Percentiles rank a stretch among this genome's conserved stretches.
Evolutionary conservation across 2,113 vertebrate genomes (phyloP).

Genomic region (Tursiops truncatus): DNA sequence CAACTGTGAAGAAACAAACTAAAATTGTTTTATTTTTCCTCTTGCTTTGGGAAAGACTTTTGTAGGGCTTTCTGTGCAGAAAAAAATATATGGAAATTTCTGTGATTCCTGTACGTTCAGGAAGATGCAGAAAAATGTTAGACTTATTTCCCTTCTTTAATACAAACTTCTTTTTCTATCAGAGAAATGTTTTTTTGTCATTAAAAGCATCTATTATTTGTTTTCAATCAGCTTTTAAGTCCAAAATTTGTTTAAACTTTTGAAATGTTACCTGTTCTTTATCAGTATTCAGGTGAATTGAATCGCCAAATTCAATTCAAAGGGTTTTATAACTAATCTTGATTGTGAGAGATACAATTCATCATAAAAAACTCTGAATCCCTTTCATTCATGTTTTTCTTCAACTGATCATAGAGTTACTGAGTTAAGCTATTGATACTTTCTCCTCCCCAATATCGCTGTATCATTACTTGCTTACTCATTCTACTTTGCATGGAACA

Average conservation of each 20-base stretch:
- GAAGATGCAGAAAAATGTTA: not conserved
- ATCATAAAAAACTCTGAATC: not conserved
- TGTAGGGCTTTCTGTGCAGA: not conserved
- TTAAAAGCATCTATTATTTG: not conserved
- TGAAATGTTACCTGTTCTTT: not conserved
- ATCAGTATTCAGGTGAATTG: not conserved
- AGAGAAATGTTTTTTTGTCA: not conserved
- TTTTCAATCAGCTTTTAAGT: not conserved
- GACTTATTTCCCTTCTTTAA: not conserved
- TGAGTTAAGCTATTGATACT: not conserved
- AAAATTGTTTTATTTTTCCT: not conserved
- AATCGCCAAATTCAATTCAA: not conserved
- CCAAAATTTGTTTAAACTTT: not conserved
- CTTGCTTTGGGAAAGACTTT: not conserved
- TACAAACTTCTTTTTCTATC: not conserved
- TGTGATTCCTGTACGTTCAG: not conserved
- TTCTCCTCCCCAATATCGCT: not conserved
- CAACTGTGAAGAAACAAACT: not conserved
- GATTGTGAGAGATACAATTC: not conserved
- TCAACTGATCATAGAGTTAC: not conserved
- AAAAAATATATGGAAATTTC: not conserved
- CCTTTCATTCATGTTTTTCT: not conserved
- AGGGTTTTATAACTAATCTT: not conserved
- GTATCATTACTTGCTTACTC: not conserved
- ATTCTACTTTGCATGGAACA: not conserved